Base-by-base conservation (phyloP, 2,888 invertebrate species). In the Drosophila barbarae region DNA sequence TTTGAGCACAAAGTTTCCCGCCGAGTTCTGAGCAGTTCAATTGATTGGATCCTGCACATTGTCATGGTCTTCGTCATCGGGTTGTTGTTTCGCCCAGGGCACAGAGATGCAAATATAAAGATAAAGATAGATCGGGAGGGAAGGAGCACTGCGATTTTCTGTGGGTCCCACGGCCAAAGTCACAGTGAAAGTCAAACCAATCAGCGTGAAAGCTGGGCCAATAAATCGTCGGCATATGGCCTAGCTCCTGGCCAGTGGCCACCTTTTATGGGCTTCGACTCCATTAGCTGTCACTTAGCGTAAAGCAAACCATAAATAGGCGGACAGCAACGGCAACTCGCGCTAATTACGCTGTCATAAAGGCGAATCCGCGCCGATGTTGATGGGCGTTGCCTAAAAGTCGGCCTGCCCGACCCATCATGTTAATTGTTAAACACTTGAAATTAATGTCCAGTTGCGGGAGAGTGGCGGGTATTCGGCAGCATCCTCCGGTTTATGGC, bases 211-310 rank as follows among this genome's bases (percentile, higher is more conserved):
- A 49, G 47, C 74, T 59, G 64, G 56, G 47, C 72, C 61, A 72
- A 63, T 57, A 67, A 53, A 46, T 55, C 21, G 42, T 15, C 46
- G 63, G 65, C 80, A 74, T 72, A 72, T 75, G 76, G 73, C 73
- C 42, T n/a, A 30, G 28, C 23, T 21, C 10, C 15, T 34, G 64
- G 18, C 15, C 39, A n/a, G n/a, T 28, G 65, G 59, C 59, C 57
- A 76, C 71, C 74, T 82, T 57, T 82, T 67, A 79, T 58, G 74
- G 59, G n/a, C 57, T 21, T 18, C 64, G 54, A 55, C 72, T 63
- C 80, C 74, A 77, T 83, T 82, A 82, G 74, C 77, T 67, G 69
- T 79, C 69, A 79, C 73, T 77, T 76, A 73, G 76, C 68, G 71
- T 73, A 69, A 77, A 76, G 52, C 59, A 79, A 71, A 82, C 74